A percentile compares a stretch with the other conserved stretches of the same genome.
Evolutionary conservation across 2,888 invertebrate genomes (phyloP).

Genomic region (Trichopoda pennipes): DNA sequence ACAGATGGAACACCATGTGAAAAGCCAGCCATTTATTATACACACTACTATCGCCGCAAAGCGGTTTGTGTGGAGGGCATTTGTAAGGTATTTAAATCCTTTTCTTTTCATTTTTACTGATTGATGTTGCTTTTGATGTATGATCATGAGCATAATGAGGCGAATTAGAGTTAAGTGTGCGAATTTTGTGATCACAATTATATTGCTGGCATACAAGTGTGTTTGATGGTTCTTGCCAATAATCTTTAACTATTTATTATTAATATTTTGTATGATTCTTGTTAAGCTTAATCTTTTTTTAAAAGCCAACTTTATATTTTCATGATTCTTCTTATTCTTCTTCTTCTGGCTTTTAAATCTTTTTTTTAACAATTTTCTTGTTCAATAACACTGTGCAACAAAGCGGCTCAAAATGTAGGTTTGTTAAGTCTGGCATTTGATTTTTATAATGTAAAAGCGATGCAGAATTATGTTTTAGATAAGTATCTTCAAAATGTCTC

Average conservation of each 20-base stretch:
- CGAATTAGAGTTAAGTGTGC: background rate
- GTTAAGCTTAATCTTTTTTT: slow-evolving; percentile 58
- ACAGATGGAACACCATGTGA: slow-evolving; percentile 90
- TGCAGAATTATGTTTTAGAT: too few species aligned
- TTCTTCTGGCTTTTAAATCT: background rate
- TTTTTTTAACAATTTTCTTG: slow-evolving; percentile 37
- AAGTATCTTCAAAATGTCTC: too few species aligned
- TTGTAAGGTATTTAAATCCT: slow-evolving; percentile 85
- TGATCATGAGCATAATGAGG: slow-evolving; percentile 9
- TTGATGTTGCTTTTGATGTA: slow-evolving; percentile 15
- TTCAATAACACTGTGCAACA: slow-evolving; percentile 22
- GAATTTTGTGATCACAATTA: slow-evolving; percentile 8
- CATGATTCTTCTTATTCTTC: slow-evolving; percentile 17
- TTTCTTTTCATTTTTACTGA: slow-evolving; percentile 13
- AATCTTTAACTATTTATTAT: slow-evolving; percentile 26
- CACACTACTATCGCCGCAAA: slow-evolving; percentile 82
- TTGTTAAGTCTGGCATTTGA: too few species aligned
- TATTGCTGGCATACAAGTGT: slow-evolving; percentile 56
- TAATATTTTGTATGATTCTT: slow-evolving; percentile 47
- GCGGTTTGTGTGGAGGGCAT: slow-evolving; percentile 90
- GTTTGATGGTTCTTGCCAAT: slow-evolving; percentile 37
- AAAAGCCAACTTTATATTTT: slow-evolving; percentile 26
- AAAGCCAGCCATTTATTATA: slow-evolving; percentile 82
- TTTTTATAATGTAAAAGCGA: too few species aligned
- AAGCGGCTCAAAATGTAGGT: background rate